phyloP scores from a whole-genome alignment of 2,797 vertebrate species.

The Lindbergichthys nudifrons region DNA sequence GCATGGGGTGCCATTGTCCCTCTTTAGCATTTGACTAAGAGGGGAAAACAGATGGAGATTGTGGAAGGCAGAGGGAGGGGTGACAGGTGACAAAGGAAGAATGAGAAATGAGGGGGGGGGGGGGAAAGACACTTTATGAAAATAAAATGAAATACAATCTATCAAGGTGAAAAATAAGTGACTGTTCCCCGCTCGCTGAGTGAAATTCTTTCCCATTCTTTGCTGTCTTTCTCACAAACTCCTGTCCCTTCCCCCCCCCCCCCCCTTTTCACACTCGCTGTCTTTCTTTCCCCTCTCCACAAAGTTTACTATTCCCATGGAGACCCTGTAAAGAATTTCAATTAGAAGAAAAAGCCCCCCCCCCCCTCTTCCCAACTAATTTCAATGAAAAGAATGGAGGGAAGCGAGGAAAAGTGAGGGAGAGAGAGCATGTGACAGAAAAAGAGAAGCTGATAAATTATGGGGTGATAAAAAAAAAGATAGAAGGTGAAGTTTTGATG shows the following conservation, averaged over 20 bases:
- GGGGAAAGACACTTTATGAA: slow-evolving; percentile 31
- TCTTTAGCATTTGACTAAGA: slow-evolving; percentile 72
- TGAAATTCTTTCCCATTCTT: slow-evolving; percentile 58
- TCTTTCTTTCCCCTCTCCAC: slow-evolving; percentile 71
- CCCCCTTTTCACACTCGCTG: slow-evolving; percentile 56
- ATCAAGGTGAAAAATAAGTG: slow-evolving; percentile 56
- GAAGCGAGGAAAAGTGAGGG: slow-evolving; percentile 31
- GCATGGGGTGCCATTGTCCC: slow-evolving; percentile 84
- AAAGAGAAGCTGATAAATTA: slow-evolving; percentile 50
- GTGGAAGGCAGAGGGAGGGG: slow-evolving; percentile 63
- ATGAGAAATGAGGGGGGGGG: slow-evolving; percentile 22
- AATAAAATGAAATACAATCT: slow-evolving; percentile 62
- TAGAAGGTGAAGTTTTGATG: slow-evolving; percentile 59
- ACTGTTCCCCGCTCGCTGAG: slow-evolving; percentile 37
- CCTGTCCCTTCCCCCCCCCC: slow-evolving; percentile 39
- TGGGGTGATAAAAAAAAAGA: slow-evolving; percentile 24
- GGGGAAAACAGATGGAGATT: slow-evolving; percentile 82
- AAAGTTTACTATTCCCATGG: slow-evolving; percentile 86
- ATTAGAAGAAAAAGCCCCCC: slow-evolving; percentile 75
- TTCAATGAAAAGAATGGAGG: slow-evolving; percentile 70
- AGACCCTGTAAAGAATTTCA: slow-evolving; percentile 85
- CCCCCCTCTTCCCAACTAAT: slow-evolving; percentile 44
- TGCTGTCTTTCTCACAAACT: slow-evolving; percentile 70
- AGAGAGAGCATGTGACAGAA: slow-evolving; percentile 41
- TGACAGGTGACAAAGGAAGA: slow-evolving; percentile 75